These are phyloP conservation scores for Hydrophis major DNA, from an alignment of 2,797 vertebrate species.

Conservation along the genomic window DNA sequence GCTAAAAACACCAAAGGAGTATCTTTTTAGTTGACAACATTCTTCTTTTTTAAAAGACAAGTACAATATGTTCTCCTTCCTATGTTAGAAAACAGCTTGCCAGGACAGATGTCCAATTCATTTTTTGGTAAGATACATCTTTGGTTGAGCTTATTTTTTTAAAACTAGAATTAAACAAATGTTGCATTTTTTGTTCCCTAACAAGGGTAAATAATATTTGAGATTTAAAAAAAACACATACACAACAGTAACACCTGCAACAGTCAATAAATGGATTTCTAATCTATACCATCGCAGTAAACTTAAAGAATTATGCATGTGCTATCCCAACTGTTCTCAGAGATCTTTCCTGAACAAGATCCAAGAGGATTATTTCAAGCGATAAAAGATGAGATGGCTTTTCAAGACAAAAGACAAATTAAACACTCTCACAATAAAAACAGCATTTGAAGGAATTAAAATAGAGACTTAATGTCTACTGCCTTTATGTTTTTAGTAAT, in stretches of 20 bases:
- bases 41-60: neutral
- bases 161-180: neutral
- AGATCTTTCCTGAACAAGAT: neutral
- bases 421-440: neutral
- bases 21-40: too few species aligned
- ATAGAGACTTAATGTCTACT: neutral
- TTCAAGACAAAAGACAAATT: neutral
- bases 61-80: neutral
- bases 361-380: neutral
- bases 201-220: neutral
- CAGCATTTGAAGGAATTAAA: neutral
- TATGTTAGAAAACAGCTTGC: neutral
- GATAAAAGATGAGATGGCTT: neutral
- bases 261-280: neutral
- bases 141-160: neutral
- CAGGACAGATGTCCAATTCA: neutral
- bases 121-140: neutral
- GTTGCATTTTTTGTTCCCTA: neutral
- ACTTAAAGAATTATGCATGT: neutral
- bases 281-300: neutral
- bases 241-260: neutral
- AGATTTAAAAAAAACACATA: neutral
- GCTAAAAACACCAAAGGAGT: too few species aligned
- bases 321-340: neutral
- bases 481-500: conserved; percentile 16